phyloP scores from a whole-genome alignment of 2,797 vertebrate species.

The Macropodus opercularis region DNA sequence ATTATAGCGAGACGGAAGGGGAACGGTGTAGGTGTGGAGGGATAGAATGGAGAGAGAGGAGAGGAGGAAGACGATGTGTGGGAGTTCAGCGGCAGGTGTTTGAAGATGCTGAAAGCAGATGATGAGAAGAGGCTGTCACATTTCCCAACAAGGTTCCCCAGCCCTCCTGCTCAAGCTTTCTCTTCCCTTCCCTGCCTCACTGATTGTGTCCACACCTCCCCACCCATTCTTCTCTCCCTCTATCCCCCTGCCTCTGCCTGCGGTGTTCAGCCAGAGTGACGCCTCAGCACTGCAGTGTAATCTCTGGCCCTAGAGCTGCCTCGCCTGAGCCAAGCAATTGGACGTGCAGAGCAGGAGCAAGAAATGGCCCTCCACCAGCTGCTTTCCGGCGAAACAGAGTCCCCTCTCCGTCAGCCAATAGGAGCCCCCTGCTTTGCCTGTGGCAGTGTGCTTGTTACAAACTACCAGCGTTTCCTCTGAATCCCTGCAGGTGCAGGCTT shows the following conservation, averaged over 20 bases:
- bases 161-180: slow-evolving; percentile 18
- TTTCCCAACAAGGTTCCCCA: slow-evolving; percentile 46
- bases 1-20: slow-evolving; percentile 51
- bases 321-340: slow-evolving; percentile 68
- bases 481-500: slow-evolving; percentile 48
- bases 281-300: slow-evolving; percentile 81
- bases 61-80: slow-evolving; percentile 55
- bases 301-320: slow-evolving; percentile 72
- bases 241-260: slow-evolving; percentile 58
- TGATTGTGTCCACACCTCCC: slow-evolving; percentile 54
- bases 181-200: slow-evolving; percentile 27
- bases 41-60: slow-evolving; percentile 41
- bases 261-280: slow-evolving; percentile 72
- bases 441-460: slow-evolving; percentile 25
- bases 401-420: slow-evolving; percentile 16
- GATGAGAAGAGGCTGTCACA: slow-evolving; percentile 64
- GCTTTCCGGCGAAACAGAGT: slow-evolving; percentile 53
- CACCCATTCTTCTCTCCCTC: slow-evolving; percentile 42
- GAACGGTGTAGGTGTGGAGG: slow-evolving; percentile 64
- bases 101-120: slow-evolving; percentile 60
- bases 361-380: slow-evolving; percentile 52
- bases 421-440: slow-evolving; percentile 1
- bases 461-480: slow-evolving; percentile 15
- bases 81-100: slow-evolving; percentile 73
- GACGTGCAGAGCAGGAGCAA: slow-evolving; percentile 55